A percentile compares a stretch with the other conserved stretches of the same genome.
Conservation (phyloP, 2,888 invertebrate species). For the Xanthia icteritia region DNA sequence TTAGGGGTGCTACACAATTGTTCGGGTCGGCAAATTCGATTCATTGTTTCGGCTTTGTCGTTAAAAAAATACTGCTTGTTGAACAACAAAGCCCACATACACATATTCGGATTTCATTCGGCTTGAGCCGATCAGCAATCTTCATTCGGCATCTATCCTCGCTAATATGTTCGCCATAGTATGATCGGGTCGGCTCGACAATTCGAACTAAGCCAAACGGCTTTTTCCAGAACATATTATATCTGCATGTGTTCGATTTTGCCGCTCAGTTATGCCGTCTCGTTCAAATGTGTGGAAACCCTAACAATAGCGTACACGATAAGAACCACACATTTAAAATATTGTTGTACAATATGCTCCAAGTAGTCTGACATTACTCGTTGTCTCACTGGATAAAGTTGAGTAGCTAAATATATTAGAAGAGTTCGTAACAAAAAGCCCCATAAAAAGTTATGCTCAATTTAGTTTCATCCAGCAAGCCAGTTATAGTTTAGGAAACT, state of each 20-base stretch:
- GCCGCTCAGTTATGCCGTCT: background rate
- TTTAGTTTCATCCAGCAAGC: slow-evolving; percentile 81
- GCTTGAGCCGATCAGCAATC: background rate
- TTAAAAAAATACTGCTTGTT: background rate
- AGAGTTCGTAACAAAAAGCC: slow-evolving; percentile 80
- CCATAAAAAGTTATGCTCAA: slow-evolving; percentile 87
- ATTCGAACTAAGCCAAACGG: too few relatives aligned
- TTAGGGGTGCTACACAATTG: background rate
- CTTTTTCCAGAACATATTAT: background rate
- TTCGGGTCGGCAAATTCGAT: background rate
- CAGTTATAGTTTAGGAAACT: slow-evolving; percentile 84
- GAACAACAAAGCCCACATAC: background rate
- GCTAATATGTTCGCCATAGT: too few relatives aligned
- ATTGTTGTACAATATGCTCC: slow-evolving; percentile 18
- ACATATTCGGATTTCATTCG: background rate
- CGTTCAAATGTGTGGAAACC: background rate
- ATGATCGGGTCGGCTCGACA: too few relatives aligned
- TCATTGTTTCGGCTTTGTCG: background rate
- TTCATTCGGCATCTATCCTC: too few relatives aligned
- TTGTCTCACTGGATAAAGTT: slow-evolving; percentile 60
- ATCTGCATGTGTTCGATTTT: background rate
- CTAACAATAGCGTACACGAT: slow-evolving; percentile 10
- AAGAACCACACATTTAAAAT: background rate
- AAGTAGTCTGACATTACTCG: slow-evolving; percentile 34
- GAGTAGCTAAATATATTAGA: slow-evolving; percentile 75